phyloP scores from a whole-genome alignment of 53 echinoderm and acorn worm genomes.

The Henricia sp. region DNA sequence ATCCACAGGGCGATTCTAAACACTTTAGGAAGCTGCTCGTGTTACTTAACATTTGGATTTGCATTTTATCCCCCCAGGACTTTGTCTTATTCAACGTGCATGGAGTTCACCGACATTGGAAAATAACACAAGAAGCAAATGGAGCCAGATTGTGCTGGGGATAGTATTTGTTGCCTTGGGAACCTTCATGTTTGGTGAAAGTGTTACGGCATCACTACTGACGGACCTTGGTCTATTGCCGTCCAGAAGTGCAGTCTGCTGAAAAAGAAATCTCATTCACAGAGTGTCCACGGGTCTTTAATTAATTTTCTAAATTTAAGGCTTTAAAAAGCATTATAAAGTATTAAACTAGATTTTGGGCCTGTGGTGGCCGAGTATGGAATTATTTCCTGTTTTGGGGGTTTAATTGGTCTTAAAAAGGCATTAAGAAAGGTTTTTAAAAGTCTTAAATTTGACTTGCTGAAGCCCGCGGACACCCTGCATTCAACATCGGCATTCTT shows the following conservation, averaged over 20 bases:
- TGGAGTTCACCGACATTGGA: constrained; percentile 54
- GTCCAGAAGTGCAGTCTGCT: neutral
- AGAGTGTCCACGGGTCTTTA: neutral
- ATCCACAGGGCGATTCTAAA: neutral
- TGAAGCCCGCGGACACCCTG: too few relatives aligned
- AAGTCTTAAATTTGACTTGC: too few relatives aligned
- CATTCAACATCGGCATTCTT: neutral
- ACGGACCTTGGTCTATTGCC: constrained; percentile 36
- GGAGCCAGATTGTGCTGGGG: constrained; percentile 63
- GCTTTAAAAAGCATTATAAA: too few relatives aligned
- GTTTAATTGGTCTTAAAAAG: too few relatives aligned
- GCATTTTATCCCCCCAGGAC: constrained; percentile 56
- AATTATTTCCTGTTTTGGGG: too few relatives aligned
- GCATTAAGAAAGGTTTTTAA: too few relatives aligned
- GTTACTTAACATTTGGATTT: neutral
- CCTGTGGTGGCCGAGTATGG: too few relatives aligned
- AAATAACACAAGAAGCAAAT: constrained; percentile 53
- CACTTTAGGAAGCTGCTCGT: neutral
- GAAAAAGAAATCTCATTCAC: neutral
- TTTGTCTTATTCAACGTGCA: constrained; percentile 82
- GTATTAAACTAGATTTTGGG: too few relatives aligned
- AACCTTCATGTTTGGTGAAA: constrained; percentile 84
- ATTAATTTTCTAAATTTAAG: too few relatives aligned
- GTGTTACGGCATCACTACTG: constrained; percentile 75
- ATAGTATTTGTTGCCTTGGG: constrained; percentile 79